Percentiles rank a stretch among this genome's conserved stretches.
phyloP scores from a whole-genome alignment of 2,888 invertebrate genomes.

The Diarsia dahlii region DNA sequence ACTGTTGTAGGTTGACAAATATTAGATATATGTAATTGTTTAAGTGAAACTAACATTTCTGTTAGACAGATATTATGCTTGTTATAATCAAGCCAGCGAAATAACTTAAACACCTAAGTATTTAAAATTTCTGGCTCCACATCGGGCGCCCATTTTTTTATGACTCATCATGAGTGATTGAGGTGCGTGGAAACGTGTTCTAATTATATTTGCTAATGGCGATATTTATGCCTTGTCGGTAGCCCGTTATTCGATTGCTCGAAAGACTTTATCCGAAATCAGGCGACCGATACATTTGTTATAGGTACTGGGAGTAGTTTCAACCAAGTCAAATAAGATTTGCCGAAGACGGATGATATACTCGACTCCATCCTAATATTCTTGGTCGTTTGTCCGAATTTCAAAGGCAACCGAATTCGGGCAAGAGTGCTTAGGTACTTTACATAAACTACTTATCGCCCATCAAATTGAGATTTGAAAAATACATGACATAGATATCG shows the following conservation, averaged over 20 bases:
- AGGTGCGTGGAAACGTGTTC: not conserved
- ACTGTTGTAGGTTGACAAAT: slow-evolving; percentile 56
- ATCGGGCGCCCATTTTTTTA: not conserved
- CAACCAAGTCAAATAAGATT: not conserved
- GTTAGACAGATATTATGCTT: not conserved
- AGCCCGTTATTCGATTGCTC: not conserved
- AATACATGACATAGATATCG: not conserved
- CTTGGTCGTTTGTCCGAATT: not conserved
- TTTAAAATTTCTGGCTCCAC: not conserved
- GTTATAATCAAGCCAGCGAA: not conserved
- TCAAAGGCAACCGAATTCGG: not conserved
- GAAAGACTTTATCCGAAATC: not conserved
- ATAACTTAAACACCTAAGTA: not conserved
- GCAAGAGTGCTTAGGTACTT: not conserved
- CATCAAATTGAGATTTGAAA: not conserved
- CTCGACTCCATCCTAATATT: not conserved
- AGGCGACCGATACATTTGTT: not conserved
- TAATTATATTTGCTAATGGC: not conserved
- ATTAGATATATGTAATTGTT: not conserved
- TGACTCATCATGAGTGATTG: not conserved
- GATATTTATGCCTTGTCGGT: not conserved
- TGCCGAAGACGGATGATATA: not conserved
- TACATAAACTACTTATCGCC: no score
- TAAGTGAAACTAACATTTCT: no score
- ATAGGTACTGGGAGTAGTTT: not conserved